Percentiles rank a stretch among this genome's conserved stretches.
Conservation (phyloP, 2,888 invertebrate species). For the Eudasyphora cyanicolor region DNA sequence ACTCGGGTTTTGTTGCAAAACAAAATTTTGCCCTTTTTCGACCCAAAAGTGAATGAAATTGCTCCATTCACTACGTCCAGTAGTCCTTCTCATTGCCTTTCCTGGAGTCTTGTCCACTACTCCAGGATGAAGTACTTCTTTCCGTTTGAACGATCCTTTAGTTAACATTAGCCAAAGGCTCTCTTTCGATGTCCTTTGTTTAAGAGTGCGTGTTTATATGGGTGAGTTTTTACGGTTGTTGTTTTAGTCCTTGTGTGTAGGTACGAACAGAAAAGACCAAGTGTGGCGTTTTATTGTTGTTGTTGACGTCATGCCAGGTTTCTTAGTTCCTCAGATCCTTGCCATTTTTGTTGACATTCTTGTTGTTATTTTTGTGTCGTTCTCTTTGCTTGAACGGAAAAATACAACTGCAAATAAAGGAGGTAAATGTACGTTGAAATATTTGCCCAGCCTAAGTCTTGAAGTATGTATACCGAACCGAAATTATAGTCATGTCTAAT, state of each 20-base stretch:
- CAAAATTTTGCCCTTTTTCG: conserved; percentile 3
- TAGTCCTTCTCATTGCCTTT: neutral
- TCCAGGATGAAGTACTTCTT: neutral
- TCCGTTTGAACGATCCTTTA: neutral
- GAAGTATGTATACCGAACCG: neutral
- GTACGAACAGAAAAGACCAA: neutral
- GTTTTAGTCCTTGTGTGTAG: neutral
- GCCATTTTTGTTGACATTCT: conserved; percentile 19
- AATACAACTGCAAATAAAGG: neutral
- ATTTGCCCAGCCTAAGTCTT: neutral
- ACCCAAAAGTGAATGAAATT: neutral
- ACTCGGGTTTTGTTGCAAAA: conserved; percentile 30
- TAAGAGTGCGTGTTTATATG: neutral
- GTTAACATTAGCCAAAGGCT: conserved; percentile 20
- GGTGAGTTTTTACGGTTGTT: neutral
- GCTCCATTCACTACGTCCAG: neutral
- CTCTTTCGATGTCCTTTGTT: conserved; percentile 13
- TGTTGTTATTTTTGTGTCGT: neutral
- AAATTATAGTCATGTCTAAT: neutral
- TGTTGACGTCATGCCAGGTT: neutral
- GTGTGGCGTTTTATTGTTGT: neutral
- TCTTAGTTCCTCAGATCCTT: neutral
- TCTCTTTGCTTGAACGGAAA: neutral
- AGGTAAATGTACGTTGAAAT: conserved; percentile 27
- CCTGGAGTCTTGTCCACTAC: conserved; percentile 9